Evolutionary conservation across 2,888 invertebrate species (phyloP).

Genomic region (Sussaba pulchella): DNA sequence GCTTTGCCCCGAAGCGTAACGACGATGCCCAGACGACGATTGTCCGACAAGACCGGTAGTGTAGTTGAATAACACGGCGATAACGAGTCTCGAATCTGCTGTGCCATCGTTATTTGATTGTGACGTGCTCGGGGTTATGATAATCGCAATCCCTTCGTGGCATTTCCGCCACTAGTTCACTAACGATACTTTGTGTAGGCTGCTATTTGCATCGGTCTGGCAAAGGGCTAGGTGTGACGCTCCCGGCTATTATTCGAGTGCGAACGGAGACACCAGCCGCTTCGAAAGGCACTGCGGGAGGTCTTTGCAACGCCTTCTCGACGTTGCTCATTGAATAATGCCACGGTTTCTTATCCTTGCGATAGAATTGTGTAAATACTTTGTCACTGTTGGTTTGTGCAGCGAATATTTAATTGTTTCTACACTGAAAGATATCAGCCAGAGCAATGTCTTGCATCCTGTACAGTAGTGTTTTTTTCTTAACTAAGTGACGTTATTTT

Average conservation of each 20-base stretch:
- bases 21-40: slow-evolving; percentile 17
- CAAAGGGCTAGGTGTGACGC: not conserved
- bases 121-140: slow-evolving; percentile 21
- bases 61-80: slow-evolving; percentile 28
- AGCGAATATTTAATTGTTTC: too few species aligned
- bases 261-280: slow-evolving; percentile 5
- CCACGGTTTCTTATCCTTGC: slow-evolving; percentile 21
- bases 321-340: slow-evolving; percentile 22
- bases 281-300: slow-evolving; percentile 1
- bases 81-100: slow-evolving; percentile 32
- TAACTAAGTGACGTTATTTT: too few species aligned
- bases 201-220: slow-evolving; percentile 46
- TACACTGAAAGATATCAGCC: too few species aligned
- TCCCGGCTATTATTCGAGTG: slow-evolving; percentile 36
- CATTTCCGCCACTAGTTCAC: slow-evolving; percentile 6
- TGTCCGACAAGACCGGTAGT: slow-evolving; percentile 28
- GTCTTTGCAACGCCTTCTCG: not conserved
- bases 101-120: slow-evolving; percentile 27
- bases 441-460: too few species aligned
- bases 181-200: slow-evolving; percentile 41
- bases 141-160: slow-evolving; percentile 24
- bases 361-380: not conserved
- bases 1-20: slow-evolving; percentile 12
- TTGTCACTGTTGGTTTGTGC: not conserved
- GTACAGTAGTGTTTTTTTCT: too few species aligned